Evolutionary conservation across 2,797 vertebrate genomes (phyloP), one percentile per base, ranked within the genome.

Genomic region (Trachurus trachurus): DNA sequence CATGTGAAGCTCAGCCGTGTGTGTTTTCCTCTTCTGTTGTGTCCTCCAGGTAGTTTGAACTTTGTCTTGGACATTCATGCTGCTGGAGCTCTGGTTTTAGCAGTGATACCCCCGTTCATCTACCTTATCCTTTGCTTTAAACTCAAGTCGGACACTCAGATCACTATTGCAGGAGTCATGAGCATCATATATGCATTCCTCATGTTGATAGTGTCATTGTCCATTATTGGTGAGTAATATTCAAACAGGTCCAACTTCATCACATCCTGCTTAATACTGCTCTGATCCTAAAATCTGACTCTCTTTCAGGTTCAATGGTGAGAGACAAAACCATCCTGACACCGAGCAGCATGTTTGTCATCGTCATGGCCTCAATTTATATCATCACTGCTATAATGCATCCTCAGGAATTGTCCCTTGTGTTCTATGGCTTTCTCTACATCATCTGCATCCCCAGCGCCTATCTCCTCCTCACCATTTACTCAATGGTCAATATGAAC

Each of bases 401-500:
- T 62, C 95, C 93, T 34, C 88, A 94, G 79, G 95, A 96, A 62
- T 66, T 87, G 19, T 12, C 53, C 91, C 17, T 53, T 16, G 6
- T 94, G 15, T 65, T 77, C 66, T 90, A 86, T 4, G 91, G 94
- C 16, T 6, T 92, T 0, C 60, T 94, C 19, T 95, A 94, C 80
- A 77, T 96, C 87, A 94, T 96, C 85, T 96, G 96, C 81, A 96
- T 96, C 66, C 96, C 96, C 40, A 96, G 95, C 82, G 96, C 96
- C 56, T 96, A 96, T 85, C 95, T 96, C 57, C 91, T 96, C 1
- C 90, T 96, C 34, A 95, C 94, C 66, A 96, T 96, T 85, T 96
- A 96, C 87, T 95, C 95, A 3, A 83, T 96, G 81, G 95, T 96
- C 74, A 96, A 96, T 92, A 96, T 96, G 96, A 72, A 96, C 85